Evolutionary conservation across 2,888 invertebrate species (phyloP), one percentile per base, ranked within the genome.

Genomic region (Peribatodes rhomboidaria): DNA sequence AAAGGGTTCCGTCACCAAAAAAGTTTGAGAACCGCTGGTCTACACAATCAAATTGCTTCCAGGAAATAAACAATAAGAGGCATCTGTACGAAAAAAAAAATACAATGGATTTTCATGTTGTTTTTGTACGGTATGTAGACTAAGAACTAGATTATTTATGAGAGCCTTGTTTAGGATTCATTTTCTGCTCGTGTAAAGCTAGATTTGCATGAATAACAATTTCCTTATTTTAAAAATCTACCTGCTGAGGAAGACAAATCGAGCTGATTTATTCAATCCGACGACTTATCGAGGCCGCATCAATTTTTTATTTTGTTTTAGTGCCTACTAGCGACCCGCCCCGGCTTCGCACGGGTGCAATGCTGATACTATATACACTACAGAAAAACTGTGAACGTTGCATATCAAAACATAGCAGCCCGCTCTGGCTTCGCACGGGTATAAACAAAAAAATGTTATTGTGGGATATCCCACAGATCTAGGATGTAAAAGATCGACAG

Each of bases 161-260:
- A 88, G 87, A 78, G 68, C 76, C 82, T 75, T 82, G 84, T 83
- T 91, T 87, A 89, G 82, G 82, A 92, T 91, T 90, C 89, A 85
- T 87, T 89, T 90, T 88, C 85, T 78, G 85, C 89, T 85, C 90
- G 90, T 90, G 91, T 91, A 89, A 85, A 89, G 83, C 84, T 84
- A 83, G 75, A 89, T 91, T 88, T 88, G 85, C 86, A 89, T 92
- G 88, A 88, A 92, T 88, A 88, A 88, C 83, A 90, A 90, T 89
- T 86, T 87, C 83, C 86, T 86, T 70, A 82, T 87, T 90, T 88
- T 79, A 82, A 87, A 71, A 88, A 89, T 87, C 81, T 89, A 92
- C 90, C 90, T 91, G 91, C 84, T 86, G 82, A 84, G 78, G 82
- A 86, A 87, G 87, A 88, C 83, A 87, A 87, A 90, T 88, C 76